phyloP scores from a whole-genome alignment of 2,888 invertebrate genomes.

The Meiosimyza platycephala region DNA sequence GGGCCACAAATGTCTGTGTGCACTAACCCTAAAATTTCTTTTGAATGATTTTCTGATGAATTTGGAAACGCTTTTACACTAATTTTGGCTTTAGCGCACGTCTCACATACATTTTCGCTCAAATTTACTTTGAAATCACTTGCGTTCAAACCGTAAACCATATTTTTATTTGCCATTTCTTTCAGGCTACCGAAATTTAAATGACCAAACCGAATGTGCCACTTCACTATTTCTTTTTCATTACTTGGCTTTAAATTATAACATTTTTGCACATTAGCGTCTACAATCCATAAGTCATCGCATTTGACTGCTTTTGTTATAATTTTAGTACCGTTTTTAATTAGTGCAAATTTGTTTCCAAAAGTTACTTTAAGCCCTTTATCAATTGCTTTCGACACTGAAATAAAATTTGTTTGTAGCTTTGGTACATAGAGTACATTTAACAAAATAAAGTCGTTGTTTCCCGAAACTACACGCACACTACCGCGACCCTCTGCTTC shows the following conservation, averaged over 20 bases:
- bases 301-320: background rate
- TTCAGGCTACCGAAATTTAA: slow-evolving; percentile 26
- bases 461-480: slow-evolving; percentile 21
- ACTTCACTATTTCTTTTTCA: background rate
- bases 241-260: background rate
- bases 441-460: too few relatives aligned
- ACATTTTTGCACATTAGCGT: too few relatives aligned
- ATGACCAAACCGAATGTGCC: slow-evolving; percentile 16
- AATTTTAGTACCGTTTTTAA: too few relatives aligned
- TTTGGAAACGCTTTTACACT: slow-evolving; percentile 37
- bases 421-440: too few relatives aligned
- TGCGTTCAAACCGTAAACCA: slow-evolving; percentile 25
- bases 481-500: slow-evolving; percentile 34
- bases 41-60: slow-evolving; percentile 29
- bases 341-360: background rate
- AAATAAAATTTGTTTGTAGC: slow-evolving; percentile 37
- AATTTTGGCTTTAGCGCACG: slow-evolving; percentile 41
- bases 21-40: slow-evolving; percentile 34
- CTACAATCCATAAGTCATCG: too few relatives aligned
- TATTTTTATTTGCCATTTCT: slow-evolving; percentile 16
- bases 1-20: slow-evolving; percentile 43
- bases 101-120: slow-evolving; percentile 23
- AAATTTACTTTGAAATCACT: background rate
- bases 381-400: slow-evolving; percentile 25
- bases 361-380: slow-evolving; percentile 34